Evolutionary conservation across 2,888 invertebrate species (phyloP).

Genomic region (Melinaea marsaeus): DNA sequence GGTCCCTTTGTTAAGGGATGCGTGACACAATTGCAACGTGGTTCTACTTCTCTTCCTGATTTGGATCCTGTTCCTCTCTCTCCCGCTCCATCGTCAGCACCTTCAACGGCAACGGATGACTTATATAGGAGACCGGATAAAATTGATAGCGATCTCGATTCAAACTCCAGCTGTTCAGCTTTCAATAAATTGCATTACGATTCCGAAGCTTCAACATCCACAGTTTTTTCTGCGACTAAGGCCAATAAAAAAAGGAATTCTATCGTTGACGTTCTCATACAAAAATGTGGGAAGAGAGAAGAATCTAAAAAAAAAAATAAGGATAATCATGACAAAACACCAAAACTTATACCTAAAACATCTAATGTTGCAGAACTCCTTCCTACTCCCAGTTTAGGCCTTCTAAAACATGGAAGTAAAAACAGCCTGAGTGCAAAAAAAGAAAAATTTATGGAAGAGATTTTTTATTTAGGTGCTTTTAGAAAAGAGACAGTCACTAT

Average conservation of each 20-base stretch:
- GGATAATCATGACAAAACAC: slow-evolving; percentile 73
- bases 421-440: slow-evolving; percentile 64
- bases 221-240: slow-evolving; percentile 79
- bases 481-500: slow-evolving; percentile 83
- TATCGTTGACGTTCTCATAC: slow-evolving; percentile 82
- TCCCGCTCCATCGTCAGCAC: slow-evolving; percentile 81
- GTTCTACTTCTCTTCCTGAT: slow-evolving; percentile 87
- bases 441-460: slow-evolving; percentile 75
- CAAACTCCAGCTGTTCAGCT: slow-evolving; percentile 81
- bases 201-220: slow-evolving; percentile 82
- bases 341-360: slow-evolving; percentile 78
- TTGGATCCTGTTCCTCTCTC: slow-evolving; percentile 85
- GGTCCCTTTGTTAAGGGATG: slow-evolving; percentile 66
- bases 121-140: slow-evolving; percentile 68
- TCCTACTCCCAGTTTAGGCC: slow-evolving; percentile 80
- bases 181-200: slow-evolving; percentile 79
- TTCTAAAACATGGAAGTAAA: slow-evolving; percentile 61
- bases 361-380: slow-evolving; percentile 76
- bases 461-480: slow-evolving; percentile 80
- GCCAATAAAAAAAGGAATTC: slow-evolving; percentile 74
- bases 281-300: slow-evolving; percentile 80
- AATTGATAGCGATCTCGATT: slow-evolving; percentile 82
- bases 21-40: slow-evolving; percentile 73
- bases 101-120: slow-evolving; percentile 79
- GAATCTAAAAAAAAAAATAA: slow-evolving; percentile 75